phyloP scores from a whole-genome alignment of 2,888 invertebrate genomes.

The Oligia latruncula region DNA sequence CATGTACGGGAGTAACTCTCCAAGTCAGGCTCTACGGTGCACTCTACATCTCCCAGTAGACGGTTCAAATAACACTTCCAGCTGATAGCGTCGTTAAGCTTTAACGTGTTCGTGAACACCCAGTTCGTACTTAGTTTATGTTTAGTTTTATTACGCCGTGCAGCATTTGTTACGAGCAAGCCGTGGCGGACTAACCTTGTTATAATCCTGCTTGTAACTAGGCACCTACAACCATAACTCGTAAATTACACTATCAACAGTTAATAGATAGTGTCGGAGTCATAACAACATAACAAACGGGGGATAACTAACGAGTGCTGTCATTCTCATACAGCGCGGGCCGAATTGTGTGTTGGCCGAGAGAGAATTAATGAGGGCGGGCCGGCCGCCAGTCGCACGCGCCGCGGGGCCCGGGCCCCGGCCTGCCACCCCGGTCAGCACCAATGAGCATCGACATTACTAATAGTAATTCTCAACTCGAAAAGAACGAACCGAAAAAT shows the following conservation, averaged over 20 bases:
- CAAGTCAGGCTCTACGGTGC: conserved; percentile 65
- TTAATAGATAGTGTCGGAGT: conserved; percentile 79
- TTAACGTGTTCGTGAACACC: conserved; percentile 77
- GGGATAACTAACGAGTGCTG: conserved; percentile 83
- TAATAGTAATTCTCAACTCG: conserved; percentile 58
- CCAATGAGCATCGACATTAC: conserved; percentile 64
- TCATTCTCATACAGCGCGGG: conserved; percentile 79
- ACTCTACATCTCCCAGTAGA: conserved; percentile 71
- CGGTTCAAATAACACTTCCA: conserved; percentile 78
- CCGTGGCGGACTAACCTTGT: conserved; percentile 58
- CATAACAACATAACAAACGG: conserved; percentile 76
- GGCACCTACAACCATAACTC: conserved; percentile 62
- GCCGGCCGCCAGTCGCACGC: conserved; percentile 68
- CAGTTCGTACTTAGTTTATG: conserved; percentile 78
- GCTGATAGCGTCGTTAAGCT: conserved; percentile 78
- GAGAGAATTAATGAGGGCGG: conserved; percentile 79
- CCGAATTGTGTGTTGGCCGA: conserved; percentile 75
- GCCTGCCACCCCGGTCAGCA: conserved; percentile 56
- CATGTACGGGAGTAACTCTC: conserved; percentile 56
- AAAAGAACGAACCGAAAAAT: conserved; percentile 51
- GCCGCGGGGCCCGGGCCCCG: conserved; percentile 47
- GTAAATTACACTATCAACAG: conserved; percentile 73
- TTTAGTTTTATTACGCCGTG: conserved; percentile 76
- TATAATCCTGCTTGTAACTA: conserved; percentile 63
- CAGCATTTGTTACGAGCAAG: conserved; percentile 69